Conservation (phyloP, 2,113 vertebrate species). For the Lethenteron camtschaticum region DNA sequence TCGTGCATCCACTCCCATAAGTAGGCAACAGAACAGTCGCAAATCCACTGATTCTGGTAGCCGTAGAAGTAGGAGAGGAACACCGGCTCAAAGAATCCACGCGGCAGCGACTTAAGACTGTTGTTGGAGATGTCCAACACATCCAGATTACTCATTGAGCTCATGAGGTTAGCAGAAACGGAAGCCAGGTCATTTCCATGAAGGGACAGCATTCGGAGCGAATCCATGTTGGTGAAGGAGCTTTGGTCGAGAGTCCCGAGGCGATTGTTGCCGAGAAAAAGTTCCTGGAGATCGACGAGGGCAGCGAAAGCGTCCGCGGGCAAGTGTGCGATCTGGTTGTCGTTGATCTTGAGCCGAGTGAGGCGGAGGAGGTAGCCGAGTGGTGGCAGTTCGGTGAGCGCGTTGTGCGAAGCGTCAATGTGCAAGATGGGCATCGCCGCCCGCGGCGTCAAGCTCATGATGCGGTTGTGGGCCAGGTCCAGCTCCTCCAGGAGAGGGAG, state of each 20-base stretch:
- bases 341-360: slow-evolving; percentile 1
- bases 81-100: background rate
- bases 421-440: background rate
- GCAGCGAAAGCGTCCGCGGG: background rate
- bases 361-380: background rate
- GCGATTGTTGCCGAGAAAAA: background rate
- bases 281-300: background rate
- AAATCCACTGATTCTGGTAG: background rate
- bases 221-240: background rate
- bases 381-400: background rate
- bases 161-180: background rate
- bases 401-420: background rate
- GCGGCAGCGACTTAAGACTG: background rate
- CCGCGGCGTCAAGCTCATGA: background rate
- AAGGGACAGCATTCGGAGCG: background rate
- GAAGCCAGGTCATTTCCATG: background rate
- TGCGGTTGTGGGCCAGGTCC: slow-evolving; percentile 3
- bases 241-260: background rate
- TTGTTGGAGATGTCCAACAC: slow-evolving; percentile 5
- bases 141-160: background rate
- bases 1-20: background rate
- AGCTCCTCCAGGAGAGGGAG: background rate
- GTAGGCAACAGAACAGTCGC: background rate
- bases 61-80: background rate
- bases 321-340: background rate